Evolutionary conservation across 2,797 vertebrate species (phyloP).

Genomic region (Hemibagrus guttatus): DNA sequence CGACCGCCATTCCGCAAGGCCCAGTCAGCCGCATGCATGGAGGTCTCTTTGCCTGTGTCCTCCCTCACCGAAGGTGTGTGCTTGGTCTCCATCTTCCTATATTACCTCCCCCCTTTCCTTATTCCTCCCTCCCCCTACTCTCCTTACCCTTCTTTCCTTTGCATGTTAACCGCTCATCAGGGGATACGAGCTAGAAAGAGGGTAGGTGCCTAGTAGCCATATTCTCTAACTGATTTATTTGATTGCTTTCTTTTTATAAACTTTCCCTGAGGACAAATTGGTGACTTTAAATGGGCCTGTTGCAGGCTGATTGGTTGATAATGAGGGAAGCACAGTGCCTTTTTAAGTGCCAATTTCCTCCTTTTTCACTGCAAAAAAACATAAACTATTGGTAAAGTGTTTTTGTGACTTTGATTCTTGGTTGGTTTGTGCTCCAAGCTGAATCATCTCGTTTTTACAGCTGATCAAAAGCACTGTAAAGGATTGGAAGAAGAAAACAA

Average conservation of each 20-base stretch:
- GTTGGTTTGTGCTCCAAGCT: constrained; percentile 42
- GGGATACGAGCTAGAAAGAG: constrained; percentile 46
- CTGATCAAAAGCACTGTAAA: constrained; percentile 3
- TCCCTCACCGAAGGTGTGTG: constrained; percentile 94
- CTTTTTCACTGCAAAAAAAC: constrained; percentile 20
- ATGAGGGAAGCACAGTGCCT: constrained; percentile 35
- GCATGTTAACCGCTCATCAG: constrained; percentile 51
- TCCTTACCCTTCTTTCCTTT: constrained; percentile 12
- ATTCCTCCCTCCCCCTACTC: not conserved
- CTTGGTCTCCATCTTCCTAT: constrained; percentile 64
- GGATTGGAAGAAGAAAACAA: constrained; percentile 8
- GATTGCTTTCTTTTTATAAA: constrained; percentile 47
- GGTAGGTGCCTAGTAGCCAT: constrained; percentile 34
- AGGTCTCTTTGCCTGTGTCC: constrained; percentile 94
- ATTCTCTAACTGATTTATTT: constrained; percentile 40
- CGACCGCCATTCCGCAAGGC: constrained; percentile 98
- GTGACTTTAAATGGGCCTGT: constrained; percentile 40
- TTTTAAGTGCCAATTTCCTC: constrained; percentile 31
- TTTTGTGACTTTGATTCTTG: constrained; percentile 53
- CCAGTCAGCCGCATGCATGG: constrained; percentile 99
- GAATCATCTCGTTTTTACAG: not conserved
- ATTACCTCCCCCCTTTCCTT: constrained; percentile 47
- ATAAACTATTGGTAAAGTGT: constrained; percentile 9
- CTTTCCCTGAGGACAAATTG: constrained; percentile 34
- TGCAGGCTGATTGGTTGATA: not conserved